Base-by-base conservation (phyloP, 2,113 vertebrate species). In the Antigone vipio region DNA sequence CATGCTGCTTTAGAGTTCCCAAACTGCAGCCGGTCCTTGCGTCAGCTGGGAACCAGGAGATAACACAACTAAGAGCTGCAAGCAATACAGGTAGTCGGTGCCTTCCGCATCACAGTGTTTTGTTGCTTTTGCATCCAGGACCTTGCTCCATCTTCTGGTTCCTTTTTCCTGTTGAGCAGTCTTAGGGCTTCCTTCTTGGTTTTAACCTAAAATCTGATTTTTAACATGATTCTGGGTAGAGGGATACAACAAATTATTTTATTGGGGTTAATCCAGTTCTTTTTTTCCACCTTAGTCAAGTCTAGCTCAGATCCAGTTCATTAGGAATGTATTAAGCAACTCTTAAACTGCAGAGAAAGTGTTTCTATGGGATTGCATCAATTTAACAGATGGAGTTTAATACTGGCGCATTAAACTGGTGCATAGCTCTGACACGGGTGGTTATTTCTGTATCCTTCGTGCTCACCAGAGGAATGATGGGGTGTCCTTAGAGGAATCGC, bases 351-450 rank as follows among this genome's bases (percentile, higher is more conserved):
- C 52, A 80, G 20, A 59, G 42, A 45, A 63, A 81, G 49, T 38
- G 75, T 95, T 96, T 88, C 68, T 72, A 2, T 74, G 89, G 88
- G 79, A 89, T 74, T 91, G 69, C 84, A 34, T 63, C 0, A 0
- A 58, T 81, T 59, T 82, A 94, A 85, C 80, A 95, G 80, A 87
- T 91, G 77, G 85, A 68, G 52, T 75, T 92, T 87, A 35, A 44
- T 87, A 67, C 26, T 79, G 69, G 34, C 10, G 4, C 68, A 47
- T 81, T 78, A 92, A 91, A 71, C 49, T 64, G 67, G 35, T 74
- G 80, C 35, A 32, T 9, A 42, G 67, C 47, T 55, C 26, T 93
- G 91, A 80, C 52, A 87, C 4, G 7, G 82, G 34, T 7, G 2
- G 80, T 81, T 91, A 52, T 92, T 95, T 94, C 52, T 91, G 86